Base-by-base conservation (phyloP, 2,888 invertebrate genomes). In the Lasioglossum figueresi region DNA sequence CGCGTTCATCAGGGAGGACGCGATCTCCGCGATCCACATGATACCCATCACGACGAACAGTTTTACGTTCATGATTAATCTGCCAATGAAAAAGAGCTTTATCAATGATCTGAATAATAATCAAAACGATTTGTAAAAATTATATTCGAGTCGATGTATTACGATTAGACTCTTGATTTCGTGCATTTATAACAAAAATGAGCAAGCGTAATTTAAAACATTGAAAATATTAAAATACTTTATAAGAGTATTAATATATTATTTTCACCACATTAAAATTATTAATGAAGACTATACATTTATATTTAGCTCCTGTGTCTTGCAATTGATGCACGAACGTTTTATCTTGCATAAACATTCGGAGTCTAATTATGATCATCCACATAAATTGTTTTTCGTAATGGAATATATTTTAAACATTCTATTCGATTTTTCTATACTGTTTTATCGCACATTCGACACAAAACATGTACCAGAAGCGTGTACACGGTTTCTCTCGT, bases 31-130 rank as follows among this genome's bases (percentile, higher is more conserved):
- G 4, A 96, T 95, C 97, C 97, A 98, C 0, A 97, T 96, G 0
- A 97, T 96, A 0, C 98, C 98, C 98, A 98, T 98, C 72, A 98
- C 97, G 84, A 97, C 95, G 95, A 97, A 97, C 1, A 98, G 95
- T 93, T 98, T 98, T 0, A 97, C 95, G 83, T 97, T 97, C 95
- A 98, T 96, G 48, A 96, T 95, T 88, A 97, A 96, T 92, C 97
- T 97, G 74, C 3, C 4, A 12, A 37, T n/a, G 8, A 63, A 74
- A 48, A 31, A n/a, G 1, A 19, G 31, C 19, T 63, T 31, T 3
- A 31, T 5, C 3, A 63, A 63, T 63, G 1, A 63, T 16, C 6
- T 2, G 6, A 31, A n/a, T 19, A 45, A 8, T n/a, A 56, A n/a
- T n/a, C n/a, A 8, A 52, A 10, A 52, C 23, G 23, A 23, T 52